phyloP scores from a whole-genome alignment of 35 echinoderm and acorn worm species.

The Lytechinus variegatus region DNA sequence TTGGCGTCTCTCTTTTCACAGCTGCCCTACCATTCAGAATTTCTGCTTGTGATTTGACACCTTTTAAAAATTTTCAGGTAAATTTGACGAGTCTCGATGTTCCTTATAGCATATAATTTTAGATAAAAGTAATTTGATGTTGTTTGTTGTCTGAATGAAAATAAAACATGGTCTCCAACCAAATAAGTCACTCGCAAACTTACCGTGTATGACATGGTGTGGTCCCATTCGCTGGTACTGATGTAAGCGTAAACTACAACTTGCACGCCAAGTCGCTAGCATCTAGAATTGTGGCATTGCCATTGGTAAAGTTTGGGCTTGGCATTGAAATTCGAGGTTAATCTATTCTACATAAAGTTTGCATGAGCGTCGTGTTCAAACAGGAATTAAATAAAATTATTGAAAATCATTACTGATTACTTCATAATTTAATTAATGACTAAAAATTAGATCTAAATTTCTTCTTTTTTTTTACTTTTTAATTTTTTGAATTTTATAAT shows the following conservation, averaged over 20 bases:
- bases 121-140: not conserved
- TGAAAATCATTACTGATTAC: no score
- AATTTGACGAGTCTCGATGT: not conserved
- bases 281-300: no score
- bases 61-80: not conserved
- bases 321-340: no score
- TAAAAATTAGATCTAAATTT: no score
- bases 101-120: not conserved
- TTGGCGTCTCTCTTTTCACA: not conserved
- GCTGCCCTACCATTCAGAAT: not conserved
- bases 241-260: not conserved
- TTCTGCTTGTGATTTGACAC: not conserved
- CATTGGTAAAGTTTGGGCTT: no score
- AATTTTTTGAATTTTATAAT: no score
- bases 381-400: no score
- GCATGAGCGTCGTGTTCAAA: no score
- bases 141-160: not conserved
- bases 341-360: no score
- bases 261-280: no score
- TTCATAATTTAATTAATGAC: no score
- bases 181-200: not conserved
- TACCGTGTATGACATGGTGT: not conserved
- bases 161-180: not conserved
- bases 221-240: not conserved
- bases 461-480: no score